A percentile compares a stretch with the other conserved stretches of the same genome.
Evolutionary conservation across 1,140 invertebrate genomes (phyloP).

Genomic region (Plectrocnemia conspersa): DNA sequence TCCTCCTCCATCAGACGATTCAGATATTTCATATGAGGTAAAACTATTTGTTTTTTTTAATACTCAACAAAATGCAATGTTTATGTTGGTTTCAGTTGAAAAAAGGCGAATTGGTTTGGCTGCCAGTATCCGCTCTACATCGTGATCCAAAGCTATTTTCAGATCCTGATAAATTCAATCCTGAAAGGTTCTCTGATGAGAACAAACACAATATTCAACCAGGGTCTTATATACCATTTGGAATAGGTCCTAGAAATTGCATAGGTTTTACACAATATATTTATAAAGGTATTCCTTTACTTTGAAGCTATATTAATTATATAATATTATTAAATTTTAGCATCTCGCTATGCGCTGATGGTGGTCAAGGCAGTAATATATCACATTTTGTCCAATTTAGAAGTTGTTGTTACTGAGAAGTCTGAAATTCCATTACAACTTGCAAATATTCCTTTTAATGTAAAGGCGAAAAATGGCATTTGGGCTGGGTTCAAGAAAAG

Average conservation of each 20-base stretch:
- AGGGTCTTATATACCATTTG: conserved; percentile 51
- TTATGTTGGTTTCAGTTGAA: conserved; percentile 12
- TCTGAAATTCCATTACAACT: not conserved
- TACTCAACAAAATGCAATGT: not conserved
- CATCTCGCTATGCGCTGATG: not conserved
- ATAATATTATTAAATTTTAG: too few relatives aligned
- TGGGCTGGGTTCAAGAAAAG: not conserved
- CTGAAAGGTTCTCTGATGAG: conserved; percentile 48
- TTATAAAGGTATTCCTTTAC: too few relatives aligned
- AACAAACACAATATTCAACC: conserved; percentile 37
- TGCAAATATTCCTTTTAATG: not conserved
- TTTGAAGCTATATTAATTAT: too few relatives aligned
- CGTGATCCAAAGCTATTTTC: conserved; percentile 43
- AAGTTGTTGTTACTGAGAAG: not conserved
- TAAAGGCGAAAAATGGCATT: not conserved
- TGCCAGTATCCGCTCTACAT: conserved; percentile 48
- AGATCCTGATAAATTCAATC: conserved; percentile 50
- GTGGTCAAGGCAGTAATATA: not conserved
- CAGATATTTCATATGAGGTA: conserved; percentile 6
- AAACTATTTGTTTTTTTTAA: not conserved
- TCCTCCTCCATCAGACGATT: conserved; percentile 33
- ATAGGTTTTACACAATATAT: too few relatives aligned
- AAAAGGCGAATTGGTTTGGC: conserved; percentile 31
- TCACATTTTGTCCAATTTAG: not conserved
- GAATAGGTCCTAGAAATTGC: conserved; percentile 45